A percentile compares a stretch with the other conserved stretches of the same genome.
phyloP scores from a whole-genome alignment of 2,113 vertebrate genomes.

The Hippocampus barbouri region DNA sequence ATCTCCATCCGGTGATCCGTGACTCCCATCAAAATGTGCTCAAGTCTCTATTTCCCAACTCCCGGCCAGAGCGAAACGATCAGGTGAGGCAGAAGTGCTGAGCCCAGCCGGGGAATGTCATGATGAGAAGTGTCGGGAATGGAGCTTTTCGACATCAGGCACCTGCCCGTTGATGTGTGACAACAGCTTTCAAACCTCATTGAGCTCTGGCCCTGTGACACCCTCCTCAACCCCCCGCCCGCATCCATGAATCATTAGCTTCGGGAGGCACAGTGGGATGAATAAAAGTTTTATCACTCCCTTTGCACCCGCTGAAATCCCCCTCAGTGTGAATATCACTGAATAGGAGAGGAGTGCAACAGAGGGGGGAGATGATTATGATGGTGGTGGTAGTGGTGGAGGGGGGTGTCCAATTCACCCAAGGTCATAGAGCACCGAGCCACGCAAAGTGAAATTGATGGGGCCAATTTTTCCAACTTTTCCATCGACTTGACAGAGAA shows the following conservation, averaged over 20 bases:
- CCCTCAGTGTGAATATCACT: constrained; percentile 56
- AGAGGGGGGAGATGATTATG: not conserved
- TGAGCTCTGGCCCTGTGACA: constrained; percentile 50
- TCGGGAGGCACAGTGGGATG: constrained; percentile 56
- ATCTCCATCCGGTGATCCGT: constrained; percentile 6
- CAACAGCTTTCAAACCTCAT: constrained; percentile 73
- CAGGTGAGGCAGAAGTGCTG: constrained; percentile 35
- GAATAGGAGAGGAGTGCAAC: constrained; percentile 27
- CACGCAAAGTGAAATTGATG: too few relatives aligned
- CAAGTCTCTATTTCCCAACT: constrained; percentile 19
- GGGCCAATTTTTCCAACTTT: too few relatives aligned
- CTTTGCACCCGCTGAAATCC: constrained; percentile 52
- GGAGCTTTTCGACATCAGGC: constrained; percentile 68
- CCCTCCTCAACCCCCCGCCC: constrained; percentile 12
- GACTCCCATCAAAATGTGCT: constrained; percentile 8
- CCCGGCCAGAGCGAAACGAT: constrained; percentile 8
- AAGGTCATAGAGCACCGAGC: constrained; percentile 50
- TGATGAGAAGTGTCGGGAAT: constrained; percentile 60
- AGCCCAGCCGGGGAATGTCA: constrained; percentile 33
- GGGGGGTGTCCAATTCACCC: constrained; percentile 48
- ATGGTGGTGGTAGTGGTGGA: not conserved
- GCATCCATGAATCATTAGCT: constrained; percentile 70
- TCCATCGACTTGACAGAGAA: too few relatives aligned
- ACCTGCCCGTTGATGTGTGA: constrained; percentile 61
- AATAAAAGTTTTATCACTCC: constrained; percentile 66